A percentile compares a stretch with the other conserved stretches of the same genome.
Conservation (phyloP, 2,797 vertebrate species). For the Zonotrichia albicollis region DNA sequence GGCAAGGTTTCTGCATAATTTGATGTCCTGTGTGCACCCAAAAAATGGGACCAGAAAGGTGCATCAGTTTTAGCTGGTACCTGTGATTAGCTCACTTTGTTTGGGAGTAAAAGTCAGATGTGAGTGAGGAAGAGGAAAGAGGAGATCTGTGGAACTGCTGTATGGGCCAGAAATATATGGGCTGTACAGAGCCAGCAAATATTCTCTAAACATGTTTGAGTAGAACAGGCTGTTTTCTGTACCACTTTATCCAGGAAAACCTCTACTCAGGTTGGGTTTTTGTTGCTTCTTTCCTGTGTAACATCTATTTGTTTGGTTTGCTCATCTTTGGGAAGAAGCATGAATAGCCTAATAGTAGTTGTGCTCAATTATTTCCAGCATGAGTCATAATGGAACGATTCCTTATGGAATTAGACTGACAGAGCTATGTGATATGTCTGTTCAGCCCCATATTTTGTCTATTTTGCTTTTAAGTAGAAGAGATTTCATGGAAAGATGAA, state of each 20-base stretch:
- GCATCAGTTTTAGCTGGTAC: neutral
- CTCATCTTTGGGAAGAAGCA: neutral
- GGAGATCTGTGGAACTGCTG: neutral
- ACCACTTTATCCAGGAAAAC: neutral
- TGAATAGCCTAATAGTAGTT: neutral
- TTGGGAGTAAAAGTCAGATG: neutral
- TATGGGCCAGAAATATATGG: neutral
- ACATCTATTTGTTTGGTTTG: neutral
- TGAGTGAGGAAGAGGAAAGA: neutral
- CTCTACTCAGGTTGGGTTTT: neutral
- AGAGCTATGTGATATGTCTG: constrained; percentile 1
- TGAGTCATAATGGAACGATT: neutral
- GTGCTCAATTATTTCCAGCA: neutral
- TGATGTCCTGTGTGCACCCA: neutral
- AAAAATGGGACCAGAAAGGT: neutral
- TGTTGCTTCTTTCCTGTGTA: neutral
- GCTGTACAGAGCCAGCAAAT: neutral
- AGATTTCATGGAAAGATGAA: constrained; percentile 14
- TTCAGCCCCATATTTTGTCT: constrained; percentile 31
- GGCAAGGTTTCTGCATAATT: neutral
- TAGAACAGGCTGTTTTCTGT: neutral
- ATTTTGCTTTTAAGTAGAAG: constrained; percentile 49
- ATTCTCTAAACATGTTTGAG: neutral
- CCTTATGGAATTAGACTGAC: constrained; percentile 11
- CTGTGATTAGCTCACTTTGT: neutral